Conservation (phyloP, 2,113 vertebrate genomes). For the Mellivora capensis region DNA sequence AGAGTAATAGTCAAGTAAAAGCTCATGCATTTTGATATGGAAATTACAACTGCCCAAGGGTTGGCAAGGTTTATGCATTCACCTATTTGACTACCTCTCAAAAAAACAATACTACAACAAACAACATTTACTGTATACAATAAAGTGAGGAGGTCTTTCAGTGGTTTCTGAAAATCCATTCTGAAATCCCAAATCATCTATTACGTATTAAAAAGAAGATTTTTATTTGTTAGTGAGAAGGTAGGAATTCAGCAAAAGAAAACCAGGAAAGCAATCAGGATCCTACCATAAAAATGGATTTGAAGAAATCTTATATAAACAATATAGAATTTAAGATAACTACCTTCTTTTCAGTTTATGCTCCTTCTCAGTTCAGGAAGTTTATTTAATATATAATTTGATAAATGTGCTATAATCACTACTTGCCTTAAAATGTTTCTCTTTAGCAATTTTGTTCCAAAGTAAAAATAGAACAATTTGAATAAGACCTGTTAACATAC, state of each 20-base stretch:
- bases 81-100: slow-evolving; percentile 19
- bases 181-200: not conserved
- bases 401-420: slow-evolving; percentile 27
- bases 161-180: not conserved
- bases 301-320: slow-evolving; percentile 22
- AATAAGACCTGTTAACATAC: slow-evolving; percentile 32
- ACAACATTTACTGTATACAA: not conserved
- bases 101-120: not conserved
- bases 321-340: slow-evolving; percentile 36
- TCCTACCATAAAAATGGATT: not conserved
- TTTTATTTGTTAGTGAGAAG: not conserved
- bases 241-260: not conserved
- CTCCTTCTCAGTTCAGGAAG: slow-evolving; percentile 33
- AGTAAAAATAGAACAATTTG: slow-evolving; percentile 63
- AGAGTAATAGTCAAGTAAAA: slow-evolving; percentile 38
- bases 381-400: slow-evolving; percentile 56
- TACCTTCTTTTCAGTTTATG: not conserved
- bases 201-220: not conserved
- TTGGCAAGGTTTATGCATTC: not conserved
- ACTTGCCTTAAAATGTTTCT: slow-evolving; percentile 58
- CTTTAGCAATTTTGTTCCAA: slow-evolving; percentile 51
- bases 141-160: not conserved
- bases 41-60: not conserved
- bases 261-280: slow-evolving; percentile 17
- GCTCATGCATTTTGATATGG: not conserved